Evolutionary conservation across 37 sponge, comb jelly and placozoan species (phyloP).

Genomic region (Corticium candelabrum): DNA sequence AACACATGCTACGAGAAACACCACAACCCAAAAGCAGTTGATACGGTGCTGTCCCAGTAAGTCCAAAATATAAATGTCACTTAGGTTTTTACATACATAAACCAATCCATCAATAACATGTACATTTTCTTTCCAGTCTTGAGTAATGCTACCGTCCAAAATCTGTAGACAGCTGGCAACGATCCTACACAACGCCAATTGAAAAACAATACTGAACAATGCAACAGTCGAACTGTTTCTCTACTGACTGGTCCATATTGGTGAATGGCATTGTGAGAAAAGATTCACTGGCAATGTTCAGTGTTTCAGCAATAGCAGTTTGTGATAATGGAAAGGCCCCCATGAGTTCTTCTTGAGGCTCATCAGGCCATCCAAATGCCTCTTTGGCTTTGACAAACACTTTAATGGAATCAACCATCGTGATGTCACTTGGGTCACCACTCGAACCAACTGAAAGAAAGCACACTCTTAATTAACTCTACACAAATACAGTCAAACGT

Average conservation of each 20-base stretch:
- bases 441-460: slow-evolving; percentile 67
- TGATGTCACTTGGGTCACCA: slow-evolving; percentile 60
- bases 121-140: background rate
- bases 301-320: background rate
- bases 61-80: too few species aligned
- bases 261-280: too few species aligned
- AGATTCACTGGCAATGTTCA: background rate
- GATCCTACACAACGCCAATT: too few species aligned
- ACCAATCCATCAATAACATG: too few species aligned
- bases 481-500: background rate
- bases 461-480: background rate
- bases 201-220: too few species aligned
- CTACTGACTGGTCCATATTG: too few species aligned
- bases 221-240: too few species aligned
- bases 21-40: too few species aligned
- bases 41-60: too few species aligned
- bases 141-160: background rate
- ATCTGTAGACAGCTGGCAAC: background rate
- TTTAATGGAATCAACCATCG: slow-evolving; percentile 49
- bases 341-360: background rate
- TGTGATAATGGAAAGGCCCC: too few species aligned
- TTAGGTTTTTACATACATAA: too few species aligned
- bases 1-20: too few species aligned
- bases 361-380: slow-evolving; percentile 63
- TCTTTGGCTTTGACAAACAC: slow-evolving; percentile 58